A percentile compares a stretch with the other conserved stretches of the same genome.
Evolutionary conservation across 2,888 invertebrate species (phyloP).

Genomic region (Eristalis arbustorum): DNA sequence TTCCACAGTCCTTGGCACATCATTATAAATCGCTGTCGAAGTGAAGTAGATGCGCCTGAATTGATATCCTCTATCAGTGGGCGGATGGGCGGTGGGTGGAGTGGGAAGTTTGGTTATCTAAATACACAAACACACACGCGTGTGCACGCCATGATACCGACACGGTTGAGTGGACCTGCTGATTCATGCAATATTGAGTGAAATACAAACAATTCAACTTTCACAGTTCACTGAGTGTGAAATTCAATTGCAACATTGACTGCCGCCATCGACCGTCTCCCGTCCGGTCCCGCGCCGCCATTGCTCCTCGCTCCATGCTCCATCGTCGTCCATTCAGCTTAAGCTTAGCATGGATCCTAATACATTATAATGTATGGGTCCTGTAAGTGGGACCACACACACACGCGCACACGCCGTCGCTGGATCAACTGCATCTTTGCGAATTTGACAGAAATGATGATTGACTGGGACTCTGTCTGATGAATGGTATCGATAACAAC

Average conservation of each 20-base stretch:
- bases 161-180: slow-evolving; percentile 58
- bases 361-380: slow-evolving; percentile 36
- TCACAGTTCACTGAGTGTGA: slow-evolving; percentile 66
- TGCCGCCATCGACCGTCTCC: neutral
- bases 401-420: neutral
- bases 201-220: slow-evolving; percentile 69
- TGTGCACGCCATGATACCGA: slow-evolving; percentile 49
- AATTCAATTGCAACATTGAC: slow-evolving; percentile 62
- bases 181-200: slow-evolving; percentile 68
- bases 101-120: neutral
- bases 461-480: slow-evolving; percentile 31
- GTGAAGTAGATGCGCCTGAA: slow-evolving; percentile 34
- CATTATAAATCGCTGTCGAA: neutral
- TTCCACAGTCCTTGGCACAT: neutral
- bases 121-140: neutral
- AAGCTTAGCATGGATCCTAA: slow-evolving; percentile 34
- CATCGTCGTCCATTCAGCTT: slow-evolving; percentile 43
- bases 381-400: neutral
- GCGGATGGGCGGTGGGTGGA: neutral
- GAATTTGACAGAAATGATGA: slow-evolving; percentile 55
- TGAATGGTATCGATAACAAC: slow-evolving; percentile 35
- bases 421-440: slow-evolving; percentile 50
- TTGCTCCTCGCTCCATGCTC: too few species aligned
- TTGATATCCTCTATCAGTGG: slow-evolving; percentile 1
- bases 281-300: neutral